Base-by-base conservation (phyloP, 2,888 invertebrate genomes). In the Endotricha flammealis region DNA sequence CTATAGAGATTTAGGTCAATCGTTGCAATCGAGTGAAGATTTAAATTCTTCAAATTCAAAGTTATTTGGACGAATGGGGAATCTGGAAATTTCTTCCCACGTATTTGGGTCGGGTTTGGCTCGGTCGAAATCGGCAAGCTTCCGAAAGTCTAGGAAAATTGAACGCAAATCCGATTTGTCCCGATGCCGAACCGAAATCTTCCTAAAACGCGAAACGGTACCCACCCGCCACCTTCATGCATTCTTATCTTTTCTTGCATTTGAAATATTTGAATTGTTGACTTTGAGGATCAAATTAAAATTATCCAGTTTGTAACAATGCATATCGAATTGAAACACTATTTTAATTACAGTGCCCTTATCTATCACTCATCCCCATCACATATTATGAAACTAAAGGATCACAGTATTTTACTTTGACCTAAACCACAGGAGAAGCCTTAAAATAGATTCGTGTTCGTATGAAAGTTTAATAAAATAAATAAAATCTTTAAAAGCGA, bases 81-180 rank as follows among this genome's bases (percentile, higher is more conserved):
- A 71, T 67, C 58, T 54, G 57, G 65, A 60, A 67, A 66, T 66
- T 68, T 59, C 62, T 60, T 62, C 53, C 48, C 51, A 57, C 65
- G 66, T 56, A 73, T 78, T 74, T 64, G 57, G 67, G 64, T 66
- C 61, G 70, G 67, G 64, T 70, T 67, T 75, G 59, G 56, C 63
- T 61, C 60, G 52, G 57, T 58, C 58, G 63, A 64, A 67, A 70
- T 65, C 58, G 56, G 58, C 42, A 46, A 64, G 70, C 69, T 74
- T 67, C 68, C 60, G 64, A 76, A 75, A 79, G 72, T 79, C 77
- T 76, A 66, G 65, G 73, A 76, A 75, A 80, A 83, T 82, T 80
- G 77, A 75, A 80, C 73, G 74, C 68, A 79, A 83, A 83, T 83
- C 80, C 71, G 81, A 83, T 83, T 81, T 81, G 70, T 69, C 49